These are phyloP conservation scores for Atopsyche davidsoni DNA, from an alignment of 1,140 invertebrate species.

Conservation along the genomic window DNA sequence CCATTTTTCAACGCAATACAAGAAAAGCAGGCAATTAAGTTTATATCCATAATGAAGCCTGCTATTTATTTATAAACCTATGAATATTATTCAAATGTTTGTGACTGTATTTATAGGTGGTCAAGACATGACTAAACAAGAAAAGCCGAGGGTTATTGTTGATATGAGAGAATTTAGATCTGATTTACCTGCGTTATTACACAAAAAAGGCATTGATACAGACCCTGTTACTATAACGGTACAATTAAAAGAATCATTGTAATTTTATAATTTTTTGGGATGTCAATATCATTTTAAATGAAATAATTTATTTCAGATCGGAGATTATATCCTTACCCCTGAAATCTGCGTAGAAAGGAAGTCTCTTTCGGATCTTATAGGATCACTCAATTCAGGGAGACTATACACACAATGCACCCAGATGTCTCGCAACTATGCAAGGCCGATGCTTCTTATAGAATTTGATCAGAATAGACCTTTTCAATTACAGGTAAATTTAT, in stretches of 20 bases:
- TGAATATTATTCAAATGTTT: conserved; percentile 8
- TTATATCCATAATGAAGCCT: neutral
- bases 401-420: conserved; percentile 91
- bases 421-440: conserved; percentile 82
- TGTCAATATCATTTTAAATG: neutral
- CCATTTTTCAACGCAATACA: conserved; percentile 47
- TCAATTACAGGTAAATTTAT: conserved; percentile 64
- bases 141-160: conserved; percentile 72
- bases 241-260: conserved; percentile 27
- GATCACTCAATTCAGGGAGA: conserved; percentile 89
- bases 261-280: neutral
- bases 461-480: conserved; percentile 94
- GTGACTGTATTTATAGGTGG: conserved; percentile 34
- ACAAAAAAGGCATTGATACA: conserved; percentile 88
- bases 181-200: conserved; percentile 89
- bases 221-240: conserved; percentile 85
- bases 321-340: conserved; percentile 96
- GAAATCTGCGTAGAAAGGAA: conserved; percentile 96
- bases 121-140: conserved; percentile 36
- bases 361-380: conserved; percentile 94
- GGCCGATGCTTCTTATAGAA: conserved; percentile 92
- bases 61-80: neutral
- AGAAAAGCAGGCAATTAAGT: conserved; percentile 56
- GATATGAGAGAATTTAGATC: conserved; percentile 98
- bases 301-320: conserved; percentile 57